These are phyloP conservation scores for Argyresthia goedartella DNA, from an alignment of 2,888 invertebrate genomes.

Conservation along the genomic window DNA sequence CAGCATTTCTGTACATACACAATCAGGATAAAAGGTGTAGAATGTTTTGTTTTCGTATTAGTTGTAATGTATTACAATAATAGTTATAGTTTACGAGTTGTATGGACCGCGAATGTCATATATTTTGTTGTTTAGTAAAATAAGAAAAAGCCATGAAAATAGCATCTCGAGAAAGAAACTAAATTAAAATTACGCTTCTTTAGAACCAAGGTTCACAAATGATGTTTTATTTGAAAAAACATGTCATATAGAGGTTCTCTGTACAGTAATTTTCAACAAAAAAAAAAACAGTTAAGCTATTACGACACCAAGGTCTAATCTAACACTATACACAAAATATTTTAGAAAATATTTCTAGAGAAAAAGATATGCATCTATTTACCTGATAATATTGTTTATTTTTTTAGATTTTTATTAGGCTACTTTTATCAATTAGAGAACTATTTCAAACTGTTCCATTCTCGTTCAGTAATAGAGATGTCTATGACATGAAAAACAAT, in stretches of 20 bases:
- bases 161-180: too few species aligned
- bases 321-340: conserved; percentile 48
- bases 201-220: background rate
- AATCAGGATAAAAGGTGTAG: too few species aligned
- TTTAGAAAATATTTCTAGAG: conserved; percentile 64
- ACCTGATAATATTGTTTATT: conserved; percentile 53
- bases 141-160: too few species aligned
- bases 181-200: background rate
- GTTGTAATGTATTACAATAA: too few species aligned
- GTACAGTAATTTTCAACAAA: conserved; percentile 27
- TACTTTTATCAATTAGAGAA: conserved; percentile 23
- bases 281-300: conserved; percentile 41
- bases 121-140: too few species aligned
- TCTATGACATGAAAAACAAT: conserved; percentile 23
- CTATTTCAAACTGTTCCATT: conserved; percentile 22
- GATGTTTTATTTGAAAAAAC: conserved; percentile 10
- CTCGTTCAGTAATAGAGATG: conserved; percentile 40
- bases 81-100: too few species aligned
- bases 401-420: conserved; percentile 32
- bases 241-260: conserved; percentile 17
- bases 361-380: conserved; percentile 69
- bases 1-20: too few species aligned
- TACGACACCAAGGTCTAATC: conserved; percentile 62
- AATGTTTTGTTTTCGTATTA: too few species aligned
- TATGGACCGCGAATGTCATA: too few species aligned